These are phyloP conservation scores for Leiothrix lutea DNA, from an alignment of 2,113 vertebrate species.

Conservation along the genomic window DNA sequence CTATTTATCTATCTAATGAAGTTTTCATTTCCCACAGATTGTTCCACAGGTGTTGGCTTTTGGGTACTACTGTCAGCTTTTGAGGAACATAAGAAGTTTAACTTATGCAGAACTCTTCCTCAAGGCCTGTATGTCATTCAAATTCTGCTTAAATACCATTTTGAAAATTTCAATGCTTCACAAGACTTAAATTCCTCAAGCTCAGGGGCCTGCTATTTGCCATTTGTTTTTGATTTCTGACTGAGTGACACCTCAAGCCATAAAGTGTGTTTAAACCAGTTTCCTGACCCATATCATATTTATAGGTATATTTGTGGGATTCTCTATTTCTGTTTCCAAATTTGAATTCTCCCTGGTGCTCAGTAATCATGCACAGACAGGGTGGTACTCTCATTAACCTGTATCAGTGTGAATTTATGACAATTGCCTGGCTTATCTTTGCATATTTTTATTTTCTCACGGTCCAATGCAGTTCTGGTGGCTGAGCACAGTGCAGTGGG, in stretches of 20 bases:
- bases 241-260: not conserved
- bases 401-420: not conserved
- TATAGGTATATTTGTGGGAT: not conserved
- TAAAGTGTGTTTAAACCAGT: not conserved
- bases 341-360: not conserved
- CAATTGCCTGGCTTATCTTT: not conserved
- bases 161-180: not conserved
- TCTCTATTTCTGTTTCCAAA: not conserved
- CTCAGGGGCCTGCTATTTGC: not conserved
- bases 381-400: fast-evolving
- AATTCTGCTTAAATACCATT: not conserved
- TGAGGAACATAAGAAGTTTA: not conserved
- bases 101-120: not conserved
- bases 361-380: fast-evolving
- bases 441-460: not conserved
- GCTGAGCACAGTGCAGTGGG: fast-evolving
- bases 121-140: not conserved
- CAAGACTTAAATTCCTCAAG: not conserved
- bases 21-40: not conserved
- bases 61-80: not conserved
- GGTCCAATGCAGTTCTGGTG: not conserved
- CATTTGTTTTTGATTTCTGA: not conserved
- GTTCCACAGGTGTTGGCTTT: not conserved
- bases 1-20: not conserved
- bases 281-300: not conserved